Evolutionary conservation across 2,888 invertebrate genomes (phyloP).

Genomic region (Sinelater perroti): DNA sequence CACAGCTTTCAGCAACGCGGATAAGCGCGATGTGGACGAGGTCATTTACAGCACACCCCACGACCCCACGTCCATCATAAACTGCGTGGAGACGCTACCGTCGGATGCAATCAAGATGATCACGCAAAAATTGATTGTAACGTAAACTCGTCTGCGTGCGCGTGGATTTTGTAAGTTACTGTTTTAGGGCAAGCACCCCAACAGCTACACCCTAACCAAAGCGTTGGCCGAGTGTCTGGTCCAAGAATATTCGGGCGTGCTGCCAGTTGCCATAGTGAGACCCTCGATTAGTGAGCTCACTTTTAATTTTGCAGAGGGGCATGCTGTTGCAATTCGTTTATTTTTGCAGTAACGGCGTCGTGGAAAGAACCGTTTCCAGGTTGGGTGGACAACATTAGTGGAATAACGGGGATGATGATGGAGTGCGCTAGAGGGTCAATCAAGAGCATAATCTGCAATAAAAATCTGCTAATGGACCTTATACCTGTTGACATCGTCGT

Average conservation of each 20-base stretch:
- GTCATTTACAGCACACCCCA: constrained; percentile 79
- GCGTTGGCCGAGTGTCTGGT: constrained; percentile 90
- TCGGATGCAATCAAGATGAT: constrained; percentile 68
- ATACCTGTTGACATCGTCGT: constrained; percentile 94
- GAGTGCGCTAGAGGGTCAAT: constrained; percentile 85
- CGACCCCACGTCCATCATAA: constrained; percentile 69
- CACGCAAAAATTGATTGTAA: constrained; percentile 67
- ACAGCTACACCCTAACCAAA: constrained; percentile 96
- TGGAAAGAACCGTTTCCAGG: constrained; percentile 83
- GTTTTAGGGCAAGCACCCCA: constrained; percentile 78
- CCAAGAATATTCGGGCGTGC: constrained; percentile 69
- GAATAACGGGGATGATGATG: constrained; percentile 84
- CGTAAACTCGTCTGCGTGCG: too few species aligned
- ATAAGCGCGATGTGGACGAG: constrained; percentile 81
- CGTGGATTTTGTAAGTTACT: too few species aligned
- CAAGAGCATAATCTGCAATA: constrained; percentile 79
- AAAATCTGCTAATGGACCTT: constrained; percentile 80
- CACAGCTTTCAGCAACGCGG: constrained; percentile 96
- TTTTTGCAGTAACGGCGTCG: constrained; percentile 70
- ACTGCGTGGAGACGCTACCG: constrained; percentile 70
- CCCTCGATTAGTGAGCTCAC: constrained; percentile 90
- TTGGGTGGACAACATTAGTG: constrained; percentile 93
- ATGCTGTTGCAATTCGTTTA: not conserved
- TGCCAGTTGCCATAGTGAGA: constrained; percentile 90
- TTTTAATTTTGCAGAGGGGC: not conserved